phyloP scores from a whole-genome alignment of 2,797 vertebrate species.

The Emydoidea blandingii region DNA sequence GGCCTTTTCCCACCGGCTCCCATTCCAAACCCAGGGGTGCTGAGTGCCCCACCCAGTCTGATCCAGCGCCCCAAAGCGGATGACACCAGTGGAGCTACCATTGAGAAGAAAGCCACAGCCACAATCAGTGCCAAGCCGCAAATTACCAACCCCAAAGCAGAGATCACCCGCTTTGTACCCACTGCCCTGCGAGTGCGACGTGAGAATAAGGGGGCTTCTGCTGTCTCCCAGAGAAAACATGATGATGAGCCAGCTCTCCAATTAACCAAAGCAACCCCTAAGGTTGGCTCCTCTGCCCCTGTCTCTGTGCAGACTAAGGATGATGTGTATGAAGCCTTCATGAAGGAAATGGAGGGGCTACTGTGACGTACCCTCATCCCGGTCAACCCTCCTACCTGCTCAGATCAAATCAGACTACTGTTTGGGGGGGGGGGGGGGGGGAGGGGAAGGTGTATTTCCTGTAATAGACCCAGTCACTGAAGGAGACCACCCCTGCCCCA shows the following conservation, averaged over 20 bases:
- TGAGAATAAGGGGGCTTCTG: conserved; percentile 85
- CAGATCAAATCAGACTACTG: conserved; percentile 16
- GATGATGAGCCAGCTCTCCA: conserved; percentile 82
- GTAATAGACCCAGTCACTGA: not conserved
- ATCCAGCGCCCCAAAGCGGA: conserved; percentile 91
- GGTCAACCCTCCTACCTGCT: conserved; percentile 48
- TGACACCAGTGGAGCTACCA: conserved; percentile 88
- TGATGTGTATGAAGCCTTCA: conserved; percentile 98
- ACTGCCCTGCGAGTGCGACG: conserved; percentile 92
- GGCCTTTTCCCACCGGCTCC: conserved; percentile 91
- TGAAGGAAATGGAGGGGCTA: conserved; percentile 99
- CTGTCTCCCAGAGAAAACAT: conserved; percentile 77
- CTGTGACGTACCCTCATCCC: conserved; percentile 81
- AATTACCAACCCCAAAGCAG: conserved; percentile 97
- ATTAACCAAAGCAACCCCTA: conserved; percentile 82
- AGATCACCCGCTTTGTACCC: conserved; percentile 97
- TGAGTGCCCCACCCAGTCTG: conserved; percentile 95
- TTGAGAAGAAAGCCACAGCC: conserved; percentile 95
- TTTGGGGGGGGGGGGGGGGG: conserved; percentile 34
- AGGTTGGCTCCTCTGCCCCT: conserved; percentile 81
- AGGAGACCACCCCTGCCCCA: not conserved
- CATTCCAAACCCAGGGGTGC: conserved; percentile 91
- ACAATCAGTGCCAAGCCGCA: conserved; percentile 99
- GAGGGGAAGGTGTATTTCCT: conserved; percentile 37
- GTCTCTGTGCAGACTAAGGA: conserved; percentile 96